Evolutionary conservation across 35 echinoderm and acorn worm species (phyloP), one percentile per base, ranked within the genome.

Genomic region (Lytechinus variegatus): DNA sequence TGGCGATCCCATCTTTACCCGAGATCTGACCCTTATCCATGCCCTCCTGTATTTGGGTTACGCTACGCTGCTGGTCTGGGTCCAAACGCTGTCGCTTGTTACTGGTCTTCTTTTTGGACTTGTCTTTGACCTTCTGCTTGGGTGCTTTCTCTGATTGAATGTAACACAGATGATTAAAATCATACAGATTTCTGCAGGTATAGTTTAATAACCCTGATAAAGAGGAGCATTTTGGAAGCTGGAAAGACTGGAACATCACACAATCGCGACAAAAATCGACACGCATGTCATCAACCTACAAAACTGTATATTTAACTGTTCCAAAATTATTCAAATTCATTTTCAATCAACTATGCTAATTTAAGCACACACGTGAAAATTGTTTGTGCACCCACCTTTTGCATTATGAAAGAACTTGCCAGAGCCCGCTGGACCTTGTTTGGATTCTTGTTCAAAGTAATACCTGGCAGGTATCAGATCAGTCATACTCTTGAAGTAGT

Each of bases 401-500:
- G 51, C 57, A 27, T 97, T 95, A 52, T 97, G 95, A 79, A 93
- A 95, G 91, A 92, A 95, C 29, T 97, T 95, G 24, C 71, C 94
- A 53, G 91, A 94, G 10, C 71, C 94, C 44, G 88, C 92, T 9
- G 55, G 86, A 61, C 27, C 55, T 19, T 96, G 96, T 54, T 95
- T 97, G 8, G 52, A 14, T 55, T 95, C 96, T 52, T 97, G 94
- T 44, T 96, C 94, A 27, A 97, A 94, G 94, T 97, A 97, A 57
- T 87, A 97, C 55, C 91, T 95, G n/a, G 97, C 87, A 91, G 97
- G 97, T 55, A 97, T 97, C 6, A 97, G 94, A 86, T 97, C 95
- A 52, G 94, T 96, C 97, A 97, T 97, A 3, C 66, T 91, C 53
- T 97, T 97, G 94, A 97, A 97, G 93, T 96, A 97, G 8, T 95